These are phyloP conservation scores for Euplagia quadripunctaria DNA, from an alignment of 2,888 invertebrate species.

Conservation along the genomic window DNA sequence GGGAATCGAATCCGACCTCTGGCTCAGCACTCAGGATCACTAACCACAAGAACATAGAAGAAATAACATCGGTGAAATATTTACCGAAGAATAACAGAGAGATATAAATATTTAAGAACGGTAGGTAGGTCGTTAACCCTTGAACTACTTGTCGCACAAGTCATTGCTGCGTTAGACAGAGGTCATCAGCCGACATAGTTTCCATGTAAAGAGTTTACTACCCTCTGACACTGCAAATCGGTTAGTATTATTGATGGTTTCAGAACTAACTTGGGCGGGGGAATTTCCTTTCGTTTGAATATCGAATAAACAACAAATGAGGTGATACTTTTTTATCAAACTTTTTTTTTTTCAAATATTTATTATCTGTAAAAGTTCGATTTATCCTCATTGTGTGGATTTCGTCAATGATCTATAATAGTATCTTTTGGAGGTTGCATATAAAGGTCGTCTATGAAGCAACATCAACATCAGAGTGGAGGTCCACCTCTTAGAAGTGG, in stretches of 20 bases:
- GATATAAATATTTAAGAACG: neutral
- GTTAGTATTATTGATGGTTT: constrained; percentile 1
- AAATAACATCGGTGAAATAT: neutral
- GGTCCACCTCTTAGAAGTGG: too few species aligned
- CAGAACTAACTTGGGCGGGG: neutral
- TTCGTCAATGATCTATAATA: too few species aligned
- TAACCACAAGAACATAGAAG: neutral
- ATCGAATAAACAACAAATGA: neutral
- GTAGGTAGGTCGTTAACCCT: constrained; percentile 1
- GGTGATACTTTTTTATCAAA: neutral
- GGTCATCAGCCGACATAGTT: constrained; percentile 23
- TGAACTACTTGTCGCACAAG: constrained; percentile 3
- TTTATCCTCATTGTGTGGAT: too few species aligned
- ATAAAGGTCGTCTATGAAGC: too few species aligned
- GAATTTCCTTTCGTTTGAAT: neutral
- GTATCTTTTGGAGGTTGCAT: too few species aligned
- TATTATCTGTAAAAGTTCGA: too few species aligned
- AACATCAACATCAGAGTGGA: too few species aligned
- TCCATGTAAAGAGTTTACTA: constrained; percentile 2
- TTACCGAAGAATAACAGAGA: neutral
- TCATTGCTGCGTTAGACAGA: constrained; percentile 1
- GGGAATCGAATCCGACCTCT: too few species aligned
- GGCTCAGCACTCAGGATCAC: too few species aligned
- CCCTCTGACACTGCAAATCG: constrained; percentile 4
- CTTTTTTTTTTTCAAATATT: neutral